Conservation (phyloP, 2,113 vertebrate genomes). For the Litocranius walleri region DNA sequence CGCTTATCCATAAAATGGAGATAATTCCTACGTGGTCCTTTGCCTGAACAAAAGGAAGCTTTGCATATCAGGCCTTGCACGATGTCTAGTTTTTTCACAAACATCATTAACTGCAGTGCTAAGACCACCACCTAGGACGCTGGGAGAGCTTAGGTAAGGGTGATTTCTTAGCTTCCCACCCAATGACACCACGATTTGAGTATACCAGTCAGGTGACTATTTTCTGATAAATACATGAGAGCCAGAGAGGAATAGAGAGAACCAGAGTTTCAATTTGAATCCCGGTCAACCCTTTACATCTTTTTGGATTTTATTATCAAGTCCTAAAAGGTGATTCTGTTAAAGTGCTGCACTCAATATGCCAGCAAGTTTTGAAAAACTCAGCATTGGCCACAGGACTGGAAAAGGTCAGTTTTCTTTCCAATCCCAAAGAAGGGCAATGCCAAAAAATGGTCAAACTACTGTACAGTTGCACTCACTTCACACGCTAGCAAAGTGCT, state of each 20-base stretch:
- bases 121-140: not conserved
- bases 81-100: not conserved
- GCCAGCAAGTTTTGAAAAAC: not conserved
- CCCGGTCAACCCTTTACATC: not conserved
- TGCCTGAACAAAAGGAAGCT: not conserved
- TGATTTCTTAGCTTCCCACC: not conserved
- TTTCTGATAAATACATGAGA: not conserved
- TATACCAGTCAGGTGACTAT: not conserved
- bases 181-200: not conserved
- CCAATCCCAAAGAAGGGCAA: not conserved
- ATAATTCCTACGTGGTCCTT: not conserved
- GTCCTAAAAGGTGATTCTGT: not conserved
- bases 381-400: not conserved
- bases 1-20: not conserved
- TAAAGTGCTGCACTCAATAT: not conserved
- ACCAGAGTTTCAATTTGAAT: not conserved
- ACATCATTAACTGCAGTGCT: not conserved
- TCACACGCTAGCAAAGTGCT: not conserved
- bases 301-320: not conserved
- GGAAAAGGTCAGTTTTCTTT: not conserved
- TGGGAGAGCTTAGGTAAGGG: not conserved
- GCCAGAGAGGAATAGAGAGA: not conserved
- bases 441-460: not conserved
- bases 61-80: not conserved
- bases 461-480: not conserved